Conservation (phyloP, 2,888 invertebrate genomes). For the Agrochola litura region DNA sequence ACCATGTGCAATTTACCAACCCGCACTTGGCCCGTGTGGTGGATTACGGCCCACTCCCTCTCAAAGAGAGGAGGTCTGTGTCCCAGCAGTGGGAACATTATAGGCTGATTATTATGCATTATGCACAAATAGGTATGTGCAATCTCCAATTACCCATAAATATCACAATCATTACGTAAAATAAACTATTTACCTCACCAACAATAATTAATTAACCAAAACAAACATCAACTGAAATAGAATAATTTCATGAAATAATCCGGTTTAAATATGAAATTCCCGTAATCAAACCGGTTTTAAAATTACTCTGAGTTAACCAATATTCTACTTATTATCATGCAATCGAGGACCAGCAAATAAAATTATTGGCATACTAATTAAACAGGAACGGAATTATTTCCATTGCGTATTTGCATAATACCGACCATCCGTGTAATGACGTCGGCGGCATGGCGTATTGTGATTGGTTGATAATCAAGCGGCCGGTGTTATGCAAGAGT, state of each 20-base stretch:
- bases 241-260: constrained; percentile 2
- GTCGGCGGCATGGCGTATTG: constrained; percentile 54
- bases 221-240: constrained; percentile 3
- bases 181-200: constrained; percentile 1
- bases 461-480: constrained; percentile 68
- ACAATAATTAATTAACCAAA: constrained; percentile 19
- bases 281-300: constrained; percentile 20
- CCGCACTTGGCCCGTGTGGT: no score
- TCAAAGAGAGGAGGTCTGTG: no score
- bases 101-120: no score
- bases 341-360: constrained; percentile 62
- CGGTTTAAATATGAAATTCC: constrained; percentile 16
- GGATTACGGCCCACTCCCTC: no score
- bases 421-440: constrained; percentile 66
- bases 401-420: constrained; percentile 68
- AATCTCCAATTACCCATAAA: neutral
- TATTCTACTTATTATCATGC: constrained; percentile 62
- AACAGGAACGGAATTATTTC: constrained; percentile 60
- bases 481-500: constrained; percentile 61
- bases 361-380: constrained; percentile 64
- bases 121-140: no score
- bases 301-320: constrained; percentile 28
- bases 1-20: no score
- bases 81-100: no score
- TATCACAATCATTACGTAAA: neutral